phyloP scores from a whole-genome alignment of 2,113 vertebrate species.

The Columba livia region DNA sequence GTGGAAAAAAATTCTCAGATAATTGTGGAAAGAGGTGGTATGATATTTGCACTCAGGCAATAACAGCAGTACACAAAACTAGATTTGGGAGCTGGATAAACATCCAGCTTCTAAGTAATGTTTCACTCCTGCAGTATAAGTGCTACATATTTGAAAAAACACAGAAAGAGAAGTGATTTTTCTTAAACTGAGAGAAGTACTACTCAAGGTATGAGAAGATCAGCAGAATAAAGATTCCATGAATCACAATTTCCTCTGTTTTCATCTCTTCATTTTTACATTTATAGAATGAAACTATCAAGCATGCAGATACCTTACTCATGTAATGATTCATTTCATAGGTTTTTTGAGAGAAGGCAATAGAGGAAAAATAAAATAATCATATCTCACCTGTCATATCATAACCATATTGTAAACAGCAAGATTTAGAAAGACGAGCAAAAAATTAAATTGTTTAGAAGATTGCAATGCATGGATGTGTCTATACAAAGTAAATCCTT shows the following conservation, averaged over 20 bases:
- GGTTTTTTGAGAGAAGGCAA: not conserved
- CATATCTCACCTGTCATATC: not conserved
- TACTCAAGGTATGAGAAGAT: constrained; percentile 43
- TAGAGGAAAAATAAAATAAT: constrained; percentile 36
- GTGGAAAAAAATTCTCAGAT: not conserved
- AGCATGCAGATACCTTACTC: constrained; percentile 30
- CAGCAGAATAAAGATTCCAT: constrained; percentile 43
- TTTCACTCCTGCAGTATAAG: constrained; percentile 21
- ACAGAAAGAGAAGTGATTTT: constrained; percentile 26
- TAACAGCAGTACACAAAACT: not conserved
- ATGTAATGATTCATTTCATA: constrained; percentile 23
- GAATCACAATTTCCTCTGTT: constrained; percentile 41
- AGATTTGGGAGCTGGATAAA: not conserved
- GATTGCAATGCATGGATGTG: not conserved
- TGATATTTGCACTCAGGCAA: not conserved
- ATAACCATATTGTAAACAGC: not conserved
- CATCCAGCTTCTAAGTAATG: not conserved
- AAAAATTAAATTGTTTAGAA: not conserved
- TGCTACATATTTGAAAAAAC: constrained; percentile 12
- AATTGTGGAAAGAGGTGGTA: not conserved
- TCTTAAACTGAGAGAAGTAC: constrained; percentile 15
- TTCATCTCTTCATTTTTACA: constrained; percentile 24
- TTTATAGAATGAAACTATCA: constrained; percentile 52
- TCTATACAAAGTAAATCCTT: not conserved
- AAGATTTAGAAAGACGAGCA: not conserved